phyloP scores from a whole-genome alignment of 2,797 vertebrate species.

The Mallotus villosus region DNA sequence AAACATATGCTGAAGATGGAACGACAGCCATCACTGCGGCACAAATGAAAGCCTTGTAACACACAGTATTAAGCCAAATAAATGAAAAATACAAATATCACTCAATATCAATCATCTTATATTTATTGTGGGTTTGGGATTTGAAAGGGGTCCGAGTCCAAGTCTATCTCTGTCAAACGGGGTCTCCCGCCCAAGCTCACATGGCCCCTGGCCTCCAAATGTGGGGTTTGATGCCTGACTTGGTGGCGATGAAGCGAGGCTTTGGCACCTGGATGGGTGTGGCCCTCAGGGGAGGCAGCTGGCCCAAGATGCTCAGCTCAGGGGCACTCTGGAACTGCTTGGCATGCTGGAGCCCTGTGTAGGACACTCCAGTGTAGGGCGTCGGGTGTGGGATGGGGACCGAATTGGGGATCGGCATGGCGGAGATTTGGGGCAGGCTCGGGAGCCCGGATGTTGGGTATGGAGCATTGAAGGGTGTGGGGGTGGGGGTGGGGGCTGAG shows the following conservation, averaged over 20 bases:
- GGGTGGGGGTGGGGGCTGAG: slow-evolving; percentile 18
- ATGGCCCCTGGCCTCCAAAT: slow-evolving; percentile 90
- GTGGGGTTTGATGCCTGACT: slow-evolving; percentile 84
- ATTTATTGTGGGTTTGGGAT: not conserved
- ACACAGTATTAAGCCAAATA: not conserved
- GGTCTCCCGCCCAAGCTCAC: slow-evolving; percentile 41
- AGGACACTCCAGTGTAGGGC: slow-evolving; percentile 57
- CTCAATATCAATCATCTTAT: not conserved
- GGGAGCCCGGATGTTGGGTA: slow-evolving; percentile 57
- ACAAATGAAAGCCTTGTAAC: not conserved
- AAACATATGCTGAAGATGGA: not conserved
- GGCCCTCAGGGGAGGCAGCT: slow-evolving; percentile 65
- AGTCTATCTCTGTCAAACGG: not conserved
- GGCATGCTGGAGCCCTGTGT: slow-evolving; percentile 69
- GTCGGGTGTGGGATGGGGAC: slow-evolving; percentile 58
- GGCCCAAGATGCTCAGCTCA: slow-evolving; percentile 72
- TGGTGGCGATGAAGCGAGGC: slow-evolving; percentile 90
- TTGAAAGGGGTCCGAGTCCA: slow-evolving; percentile 12
- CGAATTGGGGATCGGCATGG: slow-evolving; percentile 54
- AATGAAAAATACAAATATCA: not conserved
- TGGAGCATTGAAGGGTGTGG: slow-evolving; percentile 24
- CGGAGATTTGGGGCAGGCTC: slow-evolving; percentile 68
- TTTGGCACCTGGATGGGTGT: slow-evolving; percentile 84
- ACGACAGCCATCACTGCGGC: not conserved
- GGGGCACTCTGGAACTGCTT: slow-evolving; percentile 82